Base-by-base conservation (phyloP, 2,113 vertebrate species). In the Scytalopus superciliaris region DNA sequence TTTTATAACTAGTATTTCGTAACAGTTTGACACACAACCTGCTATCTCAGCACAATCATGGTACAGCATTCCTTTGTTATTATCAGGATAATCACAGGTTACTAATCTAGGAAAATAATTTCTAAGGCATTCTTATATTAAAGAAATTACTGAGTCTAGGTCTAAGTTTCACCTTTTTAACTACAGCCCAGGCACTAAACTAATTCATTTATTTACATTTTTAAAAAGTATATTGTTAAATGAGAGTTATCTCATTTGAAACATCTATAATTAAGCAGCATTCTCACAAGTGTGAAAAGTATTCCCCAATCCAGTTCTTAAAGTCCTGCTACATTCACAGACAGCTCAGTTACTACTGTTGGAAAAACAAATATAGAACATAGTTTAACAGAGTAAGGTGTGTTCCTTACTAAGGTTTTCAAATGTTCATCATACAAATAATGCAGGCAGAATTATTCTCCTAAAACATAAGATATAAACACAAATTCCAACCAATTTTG, bases 401-500 rank as follows among this genome's bases (percentile, higher is more conserved):
- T 28, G 17, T 3, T 44, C 40, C 27, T 81, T 19, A 69, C 45
- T 25, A 5, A 45, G 6, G 8, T 55, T 73, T 77, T 60, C 35
- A 25, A 84, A 68, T 6, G 27, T 0, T 13, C 21, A 28, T 22
- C 25, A 35, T 33, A 14, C 59, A 80, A 88, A 35, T 6, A 31
- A 30, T 8, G 67, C 12, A 24, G 6, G n/a, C 31, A 28, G 69
- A 70, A 86, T 33, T 14, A 35, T 47, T 49, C 37, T 53, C 22
- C 62, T 31, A 45, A 37, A 84, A 53, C 0, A 0, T 16, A 28
- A 1, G 1, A 30, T 19, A 56, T 9, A 39, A 30, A 52, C 17
- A 42, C 27, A 67, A 60, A 80, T 57, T 40, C 22, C 28, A n/a
- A n/a, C n/a, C n/a, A n/a, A n/a, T n/a, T n/a, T n/a, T n/a, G n/a